Percentiles rank a stretch among this genome's conserved stretches.
Conservation (phyloP, 2,888 invertebrate genomes). For the Drosophila flavopinicola region DNA sequence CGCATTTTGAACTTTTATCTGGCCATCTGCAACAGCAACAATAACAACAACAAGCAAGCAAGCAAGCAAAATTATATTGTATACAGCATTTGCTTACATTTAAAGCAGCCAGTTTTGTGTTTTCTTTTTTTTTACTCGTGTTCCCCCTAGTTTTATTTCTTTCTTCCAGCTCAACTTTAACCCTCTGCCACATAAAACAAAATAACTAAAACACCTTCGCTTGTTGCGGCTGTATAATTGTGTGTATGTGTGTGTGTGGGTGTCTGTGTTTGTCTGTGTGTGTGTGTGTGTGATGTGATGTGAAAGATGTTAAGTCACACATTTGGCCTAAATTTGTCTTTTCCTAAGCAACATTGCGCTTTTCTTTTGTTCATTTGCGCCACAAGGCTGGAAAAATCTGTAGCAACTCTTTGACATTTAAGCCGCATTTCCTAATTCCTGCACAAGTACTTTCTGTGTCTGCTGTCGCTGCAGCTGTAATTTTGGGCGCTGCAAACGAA, state of each 20-base stretch:
- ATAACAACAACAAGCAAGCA: constrained; percentile 25
- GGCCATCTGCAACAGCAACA: constrained; percentile 63
- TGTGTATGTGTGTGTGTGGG: constrained; percentile 12
- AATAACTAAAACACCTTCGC: constrained; percentile 61
- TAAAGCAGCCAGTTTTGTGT: constrained; percentile 47
- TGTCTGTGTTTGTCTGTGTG: constrained; percentile 40
- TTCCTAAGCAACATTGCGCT: constrained; percentile 50
- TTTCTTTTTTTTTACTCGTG: constrained; percentile 40
- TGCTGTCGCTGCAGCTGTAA: constrained; percentile 40
- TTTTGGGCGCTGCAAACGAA: constrained; percentile 47
- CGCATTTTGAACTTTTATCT: constrained; percentile 78
- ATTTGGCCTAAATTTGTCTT: constrained; percentile 79
- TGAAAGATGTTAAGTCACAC: constrained; percentile 80
- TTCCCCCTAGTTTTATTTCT: constrained; percentile 52
- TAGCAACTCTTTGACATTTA: constrained; percentile 78
- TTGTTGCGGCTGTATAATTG: constrained; percentile 26
- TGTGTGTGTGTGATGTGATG: constrained; percentile 51
- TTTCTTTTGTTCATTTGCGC: constrained; percentile 75
- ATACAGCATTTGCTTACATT: constrained; percentile 68
- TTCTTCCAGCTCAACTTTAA: constrained; percentile 71
- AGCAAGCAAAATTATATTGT: constrained; percentile 71
- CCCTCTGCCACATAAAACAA: constrained; percentile 66
- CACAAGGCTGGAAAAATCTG: constrained; percentile 69
- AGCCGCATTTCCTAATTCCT: constrained; percentile 72
- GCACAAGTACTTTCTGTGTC: constrained; percentile 69